phyloP scores from a whole-genome alignment of 2,888 invertebrate genomes.

The Cosmia trapezina region DNA sequence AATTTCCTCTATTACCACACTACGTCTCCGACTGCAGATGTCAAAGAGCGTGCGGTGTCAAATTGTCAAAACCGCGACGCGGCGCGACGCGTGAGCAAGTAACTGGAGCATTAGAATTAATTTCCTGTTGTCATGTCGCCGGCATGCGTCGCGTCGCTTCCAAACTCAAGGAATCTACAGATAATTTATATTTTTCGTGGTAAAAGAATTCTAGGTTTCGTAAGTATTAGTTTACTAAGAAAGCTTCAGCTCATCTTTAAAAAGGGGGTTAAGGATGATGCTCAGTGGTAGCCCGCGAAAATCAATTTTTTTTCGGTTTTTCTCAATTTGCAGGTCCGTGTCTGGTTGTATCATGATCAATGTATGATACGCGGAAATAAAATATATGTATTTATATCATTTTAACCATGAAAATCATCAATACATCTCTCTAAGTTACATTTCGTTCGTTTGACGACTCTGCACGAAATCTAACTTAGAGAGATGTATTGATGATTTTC shows the following conservation, averaged over 20 bases:
- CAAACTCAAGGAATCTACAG: background rate
- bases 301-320: too few relatives aligned
- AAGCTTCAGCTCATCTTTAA: background rate
- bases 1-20: constrained; percentile 16
- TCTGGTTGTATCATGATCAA: too few relatives aligned
- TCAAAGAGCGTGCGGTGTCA: constrained; percentile 41
- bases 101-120: constrained; percentile 55
- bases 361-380: too few relatives aligned
- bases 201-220: background rate
- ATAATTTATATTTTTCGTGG: constrained; percentile 21
- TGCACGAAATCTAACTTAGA: too few relatives aligned
- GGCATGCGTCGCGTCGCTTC: constrained; percentile 2
- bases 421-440: too few relatives aligned
- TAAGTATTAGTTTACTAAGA: background rate
- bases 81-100: constrained; percentile 33
- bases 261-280: too few relatives aligned
- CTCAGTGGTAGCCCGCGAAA: too few relatives aligned
- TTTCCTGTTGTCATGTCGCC: constrained; percentile 59
- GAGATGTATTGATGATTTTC: too few relatives aligned
- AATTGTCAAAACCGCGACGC: constrained; percentile 36
- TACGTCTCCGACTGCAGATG: constrained; percentile 10
- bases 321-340: too few relatives aligned
- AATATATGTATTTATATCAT: too few relatives aligned
- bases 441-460: too few relatives aligned
- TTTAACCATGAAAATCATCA: too few relatives aligned